Evolutionary conservation across 2,888 invertebrate species (phyloP).

Genomic region (Acanthosoma haemorrhoidale): DNA sequence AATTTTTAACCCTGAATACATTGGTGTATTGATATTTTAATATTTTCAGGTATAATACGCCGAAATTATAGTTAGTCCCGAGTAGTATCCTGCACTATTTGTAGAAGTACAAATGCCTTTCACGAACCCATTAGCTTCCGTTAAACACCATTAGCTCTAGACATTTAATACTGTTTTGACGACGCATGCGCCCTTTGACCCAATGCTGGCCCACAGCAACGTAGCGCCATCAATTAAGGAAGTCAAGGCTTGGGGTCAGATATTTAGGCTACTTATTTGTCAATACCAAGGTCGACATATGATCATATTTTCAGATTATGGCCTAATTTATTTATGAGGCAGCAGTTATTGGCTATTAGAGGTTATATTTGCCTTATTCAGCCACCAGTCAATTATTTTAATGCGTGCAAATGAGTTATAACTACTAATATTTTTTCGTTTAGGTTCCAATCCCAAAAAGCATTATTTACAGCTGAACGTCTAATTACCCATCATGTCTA

Average conservation of each 20-base stretch:
- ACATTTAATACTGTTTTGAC: neutral
- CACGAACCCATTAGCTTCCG: no score
- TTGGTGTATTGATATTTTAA: no score
- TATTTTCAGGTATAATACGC: no score
- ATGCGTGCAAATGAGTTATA: no score
- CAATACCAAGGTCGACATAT: neutral
- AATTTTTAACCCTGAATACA: no score
- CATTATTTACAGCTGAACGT: no score
- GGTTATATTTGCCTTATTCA: neutral
- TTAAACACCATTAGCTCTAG: neutral
- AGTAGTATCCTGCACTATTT: no score
- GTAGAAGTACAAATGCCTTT: no score
- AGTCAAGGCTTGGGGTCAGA: neutral
- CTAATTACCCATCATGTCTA: no score
- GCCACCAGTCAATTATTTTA: neutral
- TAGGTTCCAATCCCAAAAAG: no score
- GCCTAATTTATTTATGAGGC: neutral
- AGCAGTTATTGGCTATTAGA: neutral
- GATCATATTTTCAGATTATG: neutral
- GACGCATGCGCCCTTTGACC: neutral
- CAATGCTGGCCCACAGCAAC: neutral
- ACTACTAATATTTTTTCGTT: no score
- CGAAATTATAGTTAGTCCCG: no score
- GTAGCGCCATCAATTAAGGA: neutral
- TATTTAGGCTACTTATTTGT: constrained; percentile 12